Percentiles rank a stretch among this genome's conserved stretches.
phyloP scores from a whole-genome alignment of 2,113 vertebrate species.

The Amia ocellicauda region DNA sequence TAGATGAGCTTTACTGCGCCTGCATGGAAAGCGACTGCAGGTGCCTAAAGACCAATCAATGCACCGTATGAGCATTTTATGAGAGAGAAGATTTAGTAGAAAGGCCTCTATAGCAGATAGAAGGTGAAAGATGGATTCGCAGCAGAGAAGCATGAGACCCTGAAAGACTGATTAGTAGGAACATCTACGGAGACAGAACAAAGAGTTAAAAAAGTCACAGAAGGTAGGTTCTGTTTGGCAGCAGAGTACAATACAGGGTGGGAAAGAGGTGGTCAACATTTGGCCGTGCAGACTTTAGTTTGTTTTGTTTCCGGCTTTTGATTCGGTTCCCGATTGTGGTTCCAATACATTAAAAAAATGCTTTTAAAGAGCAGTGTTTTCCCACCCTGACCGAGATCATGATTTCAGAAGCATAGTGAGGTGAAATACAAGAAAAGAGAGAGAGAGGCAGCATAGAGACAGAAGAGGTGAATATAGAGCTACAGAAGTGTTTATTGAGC shows the following conservation, averaged over 20 bases:
- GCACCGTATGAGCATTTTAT: background rate
- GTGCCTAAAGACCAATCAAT: conserved; percentile 4
- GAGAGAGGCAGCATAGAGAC: conserved; percentile 77
- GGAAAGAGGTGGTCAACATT: conserved; percentile 56
- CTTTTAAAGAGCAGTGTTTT: conserved; percentile 54
- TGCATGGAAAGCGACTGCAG: no score
- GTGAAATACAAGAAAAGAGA: conserved; percentile 70
- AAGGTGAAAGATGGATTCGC: conserved; percentile 70
- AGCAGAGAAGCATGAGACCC: conserved; percentile 71
- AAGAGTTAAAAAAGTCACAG: conserved; percentile 63
- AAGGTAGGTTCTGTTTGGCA: conserved; percentile 68
- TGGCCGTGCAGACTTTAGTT: conserved; percentile 26
- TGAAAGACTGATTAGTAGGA: conserved; percentile 72
- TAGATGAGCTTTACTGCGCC: no score
- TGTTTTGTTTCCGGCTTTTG: background rate
- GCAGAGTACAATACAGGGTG: conserved; percentile 71
- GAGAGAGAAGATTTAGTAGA: conserved; percentile 11
- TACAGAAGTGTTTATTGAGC: conserved; percentile 97
- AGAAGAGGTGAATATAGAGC: conserved; percentile 83
- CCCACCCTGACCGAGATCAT: conserved; percentile 73
- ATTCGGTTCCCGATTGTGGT: conserved; percentile 40
- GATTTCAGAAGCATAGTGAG: conserved; percentile 76
- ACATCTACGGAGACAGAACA: conserved; percentile 57
- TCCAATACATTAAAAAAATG: conserved; percentile 59
- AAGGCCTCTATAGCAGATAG: conserved; percentile 60